Evolutionary conservation across 53 echinoderm and acorn worm species (phyloP), one percentile per base, ranked within the genome.

Genomic region (Arbacia lixula): DNA sequence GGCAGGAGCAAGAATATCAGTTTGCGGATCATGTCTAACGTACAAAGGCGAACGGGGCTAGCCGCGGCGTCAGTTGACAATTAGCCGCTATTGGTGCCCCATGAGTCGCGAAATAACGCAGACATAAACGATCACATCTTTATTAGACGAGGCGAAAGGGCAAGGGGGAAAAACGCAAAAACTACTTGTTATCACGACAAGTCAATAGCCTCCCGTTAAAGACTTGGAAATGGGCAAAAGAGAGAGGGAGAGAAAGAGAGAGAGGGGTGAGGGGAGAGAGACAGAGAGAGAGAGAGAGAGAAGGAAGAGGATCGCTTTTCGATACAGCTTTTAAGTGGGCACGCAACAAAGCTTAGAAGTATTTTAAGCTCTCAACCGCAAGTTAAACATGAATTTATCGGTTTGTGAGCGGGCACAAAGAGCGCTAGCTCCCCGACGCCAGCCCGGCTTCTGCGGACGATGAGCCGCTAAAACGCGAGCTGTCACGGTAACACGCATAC

Each of bases 311-410:
- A 60, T 78, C 60, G 60, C 22, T 25, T 36, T 24, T 58, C 58
- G 52, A 29, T 74, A 53, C 74, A 26, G 54, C 52, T 6, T 51
- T 74, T 77, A 57, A 42, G 52, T 73, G 53, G 25, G 37, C 12
- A 27, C 77, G 34, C 36, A 39, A 77, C 77, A 77, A 58, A 77
- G 60, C 57, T 40, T 12, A 19, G 39, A 38, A 58, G 60, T 77
- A 77, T 77, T 77, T 77, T 77, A 77, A 77, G 57, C 77, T 41
- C 43, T 34, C 46, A 34, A 81, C 81, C 81, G 81, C 81, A 81
- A 81, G 81, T 81, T 81, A 81, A 81, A 81, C 81, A 81, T 63
- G 81, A 81, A 81, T 81, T 81, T 81, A 81, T 51, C 81, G 81
- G 81, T 81, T 63, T 81, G 81, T 81, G 64, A 81, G 81, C 81